Evolutionary conservation across 2,888 invertebrate species (phyloP), one percentile per base, ranked within the genome.

Genomic region (Metopia argyrocephala): DNA sequence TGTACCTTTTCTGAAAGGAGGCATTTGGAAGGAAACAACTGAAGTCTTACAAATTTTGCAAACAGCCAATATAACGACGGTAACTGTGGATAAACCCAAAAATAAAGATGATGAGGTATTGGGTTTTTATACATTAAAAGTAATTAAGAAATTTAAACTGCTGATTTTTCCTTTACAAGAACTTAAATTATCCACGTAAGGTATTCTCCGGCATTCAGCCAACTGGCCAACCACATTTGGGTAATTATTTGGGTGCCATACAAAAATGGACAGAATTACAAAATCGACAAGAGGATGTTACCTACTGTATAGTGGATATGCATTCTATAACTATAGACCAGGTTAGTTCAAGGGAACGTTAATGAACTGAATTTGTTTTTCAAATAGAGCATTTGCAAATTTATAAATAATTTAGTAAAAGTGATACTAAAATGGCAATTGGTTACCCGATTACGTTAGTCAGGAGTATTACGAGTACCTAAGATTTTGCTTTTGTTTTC

Each of bases 191-290:
- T 92, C 92, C 92, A 5, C 92, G 91, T 71, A 93, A 93, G 85
- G 92, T 98, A 86, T 96, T 98, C 86, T 96, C 98, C 0, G 99
- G 98, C 15, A 95, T 99, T 87, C 99, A 99, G 91, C 99, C 99
- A 0, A 98, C 98, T 0, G 99, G 99, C 20, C 91, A 93, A 3
- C 92, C 98, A 79, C 99, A 99, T 91, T 91, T 99, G 65, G 99
- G 99, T 12, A 99, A 99, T 92, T 99, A 98, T 91, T 94, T 98
- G 85, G 98, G 98, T 12, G 98, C 97, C 1, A 93, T 99, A 81
- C 93, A 93, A 78, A 95, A 95, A 88, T 98, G 98, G 95, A 93
- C 96, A 21, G 92, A 94, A 20, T 90, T 97, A 52, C 98, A 98
- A 91, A 91, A 96, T 78, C 87, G 91, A 15, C 92, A 93, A 27